These are phyloP conservation scores for Stichodactyla helianthus DNA, from an alignment of 64 coral and sea anemone genomes.

Conservation along the genomic window DNA sequence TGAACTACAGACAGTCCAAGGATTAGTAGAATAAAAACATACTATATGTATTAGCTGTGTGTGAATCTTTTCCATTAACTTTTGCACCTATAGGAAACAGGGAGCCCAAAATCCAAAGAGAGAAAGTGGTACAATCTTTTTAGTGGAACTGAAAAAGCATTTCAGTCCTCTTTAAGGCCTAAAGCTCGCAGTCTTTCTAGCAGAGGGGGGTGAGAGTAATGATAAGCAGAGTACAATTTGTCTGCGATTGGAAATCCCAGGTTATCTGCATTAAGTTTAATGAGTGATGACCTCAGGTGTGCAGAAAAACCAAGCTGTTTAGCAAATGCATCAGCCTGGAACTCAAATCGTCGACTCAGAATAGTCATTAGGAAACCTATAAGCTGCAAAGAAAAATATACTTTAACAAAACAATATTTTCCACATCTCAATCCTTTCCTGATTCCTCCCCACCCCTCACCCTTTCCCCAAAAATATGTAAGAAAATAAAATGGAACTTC, in stretches of 20 bases:
- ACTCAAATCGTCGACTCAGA: constrained; percentile 91
- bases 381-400: constrained; percentile 45
- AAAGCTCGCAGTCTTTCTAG: constrained; percentile 86
- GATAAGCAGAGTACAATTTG: constrained; percentile 83
- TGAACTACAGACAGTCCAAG: too few species aligned
- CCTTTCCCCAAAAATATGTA: too few species aligned
- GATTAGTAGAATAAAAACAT: too few species aligned
- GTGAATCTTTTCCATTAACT: too few species aligned
- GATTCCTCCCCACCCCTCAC: too few species aligned
- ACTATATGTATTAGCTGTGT: too few species aligned
- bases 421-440: too few species aligned
- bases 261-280: constrained; percentile 93
- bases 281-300: constrained; percentile 62
- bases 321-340: constrained; percentile 94
- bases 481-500: too few species aligned
- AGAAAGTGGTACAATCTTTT: not conserved
- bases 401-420: too few species aligned
- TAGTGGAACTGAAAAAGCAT: not conserved
- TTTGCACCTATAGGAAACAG: too few species aligned
- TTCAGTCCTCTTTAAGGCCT: constrained; percentile 65
- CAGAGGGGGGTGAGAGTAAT: constrained; percentile 90
- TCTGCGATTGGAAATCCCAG: constrained; percentile 97
- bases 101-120: not conserved
- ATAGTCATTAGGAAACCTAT: constrained; percentile 96
- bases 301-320: constrained; percentile 83